These are phyloP conservation scores for Macquaria australasica DNA, from an alignment of 2,113 vertebrate species.

Conservation along the genomic window DNA sequence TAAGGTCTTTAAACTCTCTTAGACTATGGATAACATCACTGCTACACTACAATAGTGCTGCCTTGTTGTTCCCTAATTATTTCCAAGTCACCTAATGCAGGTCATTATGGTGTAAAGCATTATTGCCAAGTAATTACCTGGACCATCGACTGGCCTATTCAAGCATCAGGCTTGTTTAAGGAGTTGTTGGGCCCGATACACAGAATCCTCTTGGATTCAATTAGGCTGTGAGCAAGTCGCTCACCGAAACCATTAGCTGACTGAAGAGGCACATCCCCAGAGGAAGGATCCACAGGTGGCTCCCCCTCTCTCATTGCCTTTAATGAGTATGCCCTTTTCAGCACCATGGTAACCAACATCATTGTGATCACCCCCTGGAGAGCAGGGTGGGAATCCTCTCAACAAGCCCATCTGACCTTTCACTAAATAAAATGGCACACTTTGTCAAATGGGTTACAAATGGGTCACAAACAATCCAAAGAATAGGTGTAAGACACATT, in stretches of 20 bases:
- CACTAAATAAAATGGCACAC: slow-evolving; percentile 3
- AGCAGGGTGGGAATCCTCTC: slow-evolving; percentile 24
- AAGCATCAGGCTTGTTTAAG: slow-evolving; percentile 44
- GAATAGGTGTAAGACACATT: neutral
- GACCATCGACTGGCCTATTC: slow-evolving; percentile 40
- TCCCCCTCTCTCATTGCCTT: neutral
- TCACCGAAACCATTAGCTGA: slow-evolving; percentile 57
- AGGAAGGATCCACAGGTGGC: slow-evolving; percentile 44
- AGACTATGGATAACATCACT: too few species aligned
- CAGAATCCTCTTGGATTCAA: slow-evolving; percentile 54
- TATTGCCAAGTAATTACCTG: slow-evolving; percentile 51
- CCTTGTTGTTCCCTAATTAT: slow-evolving; percentile 22
- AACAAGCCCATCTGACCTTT: slow-evolving; percentile 34
- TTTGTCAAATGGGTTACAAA: slow-evolving; percentile 17
- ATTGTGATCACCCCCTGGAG: slow-evolving; percentile 6
- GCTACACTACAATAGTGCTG: neutral
- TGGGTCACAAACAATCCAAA: neutral
- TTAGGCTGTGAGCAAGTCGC: slow-evolving; percentile 43
- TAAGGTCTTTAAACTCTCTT: neutral
- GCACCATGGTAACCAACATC: slow-evolving; percentile 19
- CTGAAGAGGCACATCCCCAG: slow-evolving; percentile 41
- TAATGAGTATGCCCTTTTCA: slow-evolving; percentile 50
- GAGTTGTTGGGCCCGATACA: slow-evolving; percentile 12
- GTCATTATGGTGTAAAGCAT: slow-evolving; percentile 40
- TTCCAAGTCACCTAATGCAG: slow-evolving; percentile 32